Base-by-base conservation (phyloP, 2,888 invertebrate genomes). In the Tetragnatha montana region DNA sequence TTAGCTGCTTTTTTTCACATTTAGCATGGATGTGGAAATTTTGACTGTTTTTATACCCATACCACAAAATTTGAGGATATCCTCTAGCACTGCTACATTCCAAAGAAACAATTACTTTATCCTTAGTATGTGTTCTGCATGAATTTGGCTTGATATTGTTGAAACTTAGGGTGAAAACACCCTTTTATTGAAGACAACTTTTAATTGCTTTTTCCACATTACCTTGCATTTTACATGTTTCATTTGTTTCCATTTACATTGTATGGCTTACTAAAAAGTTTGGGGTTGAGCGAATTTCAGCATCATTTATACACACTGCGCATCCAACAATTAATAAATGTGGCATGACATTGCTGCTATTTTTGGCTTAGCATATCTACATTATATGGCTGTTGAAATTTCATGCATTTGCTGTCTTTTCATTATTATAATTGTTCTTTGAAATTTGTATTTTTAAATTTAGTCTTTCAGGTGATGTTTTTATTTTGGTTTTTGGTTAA, bases 21-120 rank as follows among this genome's bases (percentile, higher is more conserved):
- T 89, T 68, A 89, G 89, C 89, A 89, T 89, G 89, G 47, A 81
- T 85, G 81, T 89, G 81, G 51, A 85, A 68, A 74, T 75, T 35
- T 81, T 73, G 49, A 71, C 21, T 81, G 47, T 60, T 80, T 50
- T 87, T 86, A 35, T 35, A 71, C 74, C 81, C 76, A 50, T 35
- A 69, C 69, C 82, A 73, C 22, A 22, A 51, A n/a, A 21, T 35
- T n/a, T 49, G 22, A 21, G 73, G 51, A 82, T 68, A 10, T 49
- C 74, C 50, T 60, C 49, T 82, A 74, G 82, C 82, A 82, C 82
- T 68, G 82, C 73, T 82, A 60, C 51, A 73, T 74, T 19, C 17
- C 14, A 60, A 60, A 60, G 60, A 60, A 60, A 60, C 8, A 60
- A 60, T 60, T 60, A 60, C 17, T 60, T 60, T 60, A 17, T 60